Evolutionary conservation across 1,140 invertebrate species (phyloP).

Genomic region (Micrasema longulum): DNA sequence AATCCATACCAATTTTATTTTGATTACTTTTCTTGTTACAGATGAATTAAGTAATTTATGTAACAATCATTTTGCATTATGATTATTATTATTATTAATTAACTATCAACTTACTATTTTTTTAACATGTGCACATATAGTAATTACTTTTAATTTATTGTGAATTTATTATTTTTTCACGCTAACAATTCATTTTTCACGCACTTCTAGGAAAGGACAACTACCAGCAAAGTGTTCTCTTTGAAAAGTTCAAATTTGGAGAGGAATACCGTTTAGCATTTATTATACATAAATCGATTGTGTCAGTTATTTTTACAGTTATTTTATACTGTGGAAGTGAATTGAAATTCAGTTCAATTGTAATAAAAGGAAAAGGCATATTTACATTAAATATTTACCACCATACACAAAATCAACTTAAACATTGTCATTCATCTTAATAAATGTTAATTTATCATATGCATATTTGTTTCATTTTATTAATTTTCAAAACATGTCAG

Average conservation of each 20-base stretch:
- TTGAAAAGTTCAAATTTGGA: slow-evolving; percentile 54
- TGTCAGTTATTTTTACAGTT: no score
- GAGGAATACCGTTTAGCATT: slow-evolving; percentile 4
- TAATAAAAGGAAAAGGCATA: background rate
- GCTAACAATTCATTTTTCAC: slow-evolving; percentile 55
- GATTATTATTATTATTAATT: no score
- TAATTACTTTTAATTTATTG: no score
- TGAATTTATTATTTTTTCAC: slow-evolving; percentile 44
- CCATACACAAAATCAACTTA: background rate
- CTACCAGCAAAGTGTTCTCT: slow-evolving; percentile 65
- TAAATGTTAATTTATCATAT: slow-evolving; percentile 33
- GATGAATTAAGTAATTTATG: no score
- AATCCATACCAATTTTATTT: no score
- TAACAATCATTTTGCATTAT: no score
- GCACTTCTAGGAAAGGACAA: slow-evolving; percentile 65
- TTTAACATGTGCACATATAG: no score
- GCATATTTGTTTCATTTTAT: slow-evolving; percentile 40
- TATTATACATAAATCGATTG: background rate
- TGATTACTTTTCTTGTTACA: no score
- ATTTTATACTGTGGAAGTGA: background rate
- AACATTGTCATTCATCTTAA: slow-evolving; percentile 22
- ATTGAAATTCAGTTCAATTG: background rate
- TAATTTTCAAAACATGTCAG: background rate
- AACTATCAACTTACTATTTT: no score
- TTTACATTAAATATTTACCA: background rate